Base-by-base conservation (phyloP, 2,797 vertebrate species). In the Eidolon dupreanum region DNA sequence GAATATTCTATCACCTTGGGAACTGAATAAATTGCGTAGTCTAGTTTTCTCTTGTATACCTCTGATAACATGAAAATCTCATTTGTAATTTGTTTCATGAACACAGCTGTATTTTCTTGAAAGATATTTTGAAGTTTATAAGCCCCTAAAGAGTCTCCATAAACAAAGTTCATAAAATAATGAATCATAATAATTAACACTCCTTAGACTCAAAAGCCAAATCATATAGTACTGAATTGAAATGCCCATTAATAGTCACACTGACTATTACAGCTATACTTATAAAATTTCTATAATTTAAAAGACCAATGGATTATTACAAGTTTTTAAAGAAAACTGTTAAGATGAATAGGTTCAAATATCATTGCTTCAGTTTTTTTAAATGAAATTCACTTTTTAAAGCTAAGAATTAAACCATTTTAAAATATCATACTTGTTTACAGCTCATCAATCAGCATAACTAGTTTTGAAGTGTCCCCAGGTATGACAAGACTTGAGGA, bases 1-100 rank as follows among this genome's bases (percentile, higher is more conserved):
- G 66, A 89, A 89, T 95, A 96, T 91, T 83, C 66, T 86, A 61
- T 93, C 71, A 88, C 77, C 70, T 96, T 83, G 96, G 49, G 89
- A 97, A 17, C 17, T 90, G 81, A 84, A 95, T 63, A 96, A 86
- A 95, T 88, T 88, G 63, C 70, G 17, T 19, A 93, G 22, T 94
- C 51, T 85, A 36, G 24, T 94, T 96, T 94, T 73, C 82, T 92
- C 65, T 66, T 96, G 83, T 59, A 86, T 51, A 83, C 13, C 66
- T 96, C 79, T 97, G 97, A 91, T 96, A 97, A 97, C 96, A 95
- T 92, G 95, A 94, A 84, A 91, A 96, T 96, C 46, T 90, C 86
- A 96, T 83, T 96, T 97, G 90, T 95, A 95, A 97, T 93, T 8
- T 97, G 88, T 97, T 98, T 97, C 13, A 96, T 98, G 97, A 98